Percentiles rank a stretch among this genome's conserved stretches.
Evolutionary conservation across 2,888 invertebrate genomes (phyloP).

Genomic region (Cremastinae sp.): DNA sequence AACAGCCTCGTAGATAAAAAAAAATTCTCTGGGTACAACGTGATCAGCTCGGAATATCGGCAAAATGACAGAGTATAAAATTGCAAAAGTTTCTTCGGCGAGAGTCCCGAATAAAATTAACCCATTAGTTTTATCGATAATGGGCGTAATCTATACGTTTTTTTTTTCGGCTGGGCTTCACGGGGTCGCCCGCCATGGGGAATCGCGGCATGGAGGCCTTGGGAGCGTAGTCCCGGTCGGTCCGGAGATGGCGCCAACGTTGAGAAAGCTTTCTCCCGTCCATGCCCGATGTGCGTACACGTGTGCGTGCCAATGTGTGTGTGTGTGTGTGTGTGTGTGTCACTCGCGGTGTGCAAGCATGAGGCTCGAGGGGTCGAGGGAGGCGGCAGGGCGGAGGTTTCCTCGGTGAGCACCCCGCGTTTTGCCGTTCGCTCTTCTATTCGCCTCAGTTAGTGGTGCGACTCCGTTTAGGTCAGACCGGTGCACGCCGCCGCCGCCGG

Average conservation of each 20-base stretch:
- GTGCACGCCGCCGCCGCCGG: constrained; percentile 40
- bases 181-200: constrained; percentile 31
- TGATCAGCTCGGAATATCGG: too few relatives aligned
- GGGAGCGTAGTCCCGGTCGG: constrained; percentile 64
- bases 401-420: constrained; percentile 48
- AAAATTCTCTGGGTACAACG: too few relatives aligned
- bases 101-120: too few relatives aligned
- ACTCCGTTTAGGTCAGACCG: constrained; percentile 76
- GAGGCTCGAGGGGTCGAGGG: constrained; percentile 22
- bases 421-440: constrained; percentile 45
- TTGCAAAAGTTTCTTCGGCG: too few relatives aligned
- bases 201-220: constrained; percentile 36
- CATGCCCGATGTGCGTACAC: constrained; percentile 4
- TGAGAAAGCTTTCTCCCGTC: constrained; percentile 61
- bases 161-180: neutral
- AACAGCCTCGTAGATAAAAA: too few relatives aligned
- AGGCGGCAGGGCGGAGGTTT: constrained; percentile 44
- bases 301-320: constrained; percentile 15
- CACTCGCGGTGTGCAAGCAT: constrained; percentile 34
- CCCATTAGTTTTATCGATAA: too few relatives aligned
- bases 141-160: neutral
- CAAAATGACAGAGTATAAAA: too few relatives aligned
- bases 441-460: constrained; percentile 77
- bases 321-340: constrained; percentile 5
- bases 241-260: constrained; percentile 76